Percentiles rank a stretch among this genome's conserved stretches.
These are phyloP conservation scores for Mythimna vitellina DNA, from an alignment of 2,888 invertebrate genomes.

Conservation along the genomic window DNA sequence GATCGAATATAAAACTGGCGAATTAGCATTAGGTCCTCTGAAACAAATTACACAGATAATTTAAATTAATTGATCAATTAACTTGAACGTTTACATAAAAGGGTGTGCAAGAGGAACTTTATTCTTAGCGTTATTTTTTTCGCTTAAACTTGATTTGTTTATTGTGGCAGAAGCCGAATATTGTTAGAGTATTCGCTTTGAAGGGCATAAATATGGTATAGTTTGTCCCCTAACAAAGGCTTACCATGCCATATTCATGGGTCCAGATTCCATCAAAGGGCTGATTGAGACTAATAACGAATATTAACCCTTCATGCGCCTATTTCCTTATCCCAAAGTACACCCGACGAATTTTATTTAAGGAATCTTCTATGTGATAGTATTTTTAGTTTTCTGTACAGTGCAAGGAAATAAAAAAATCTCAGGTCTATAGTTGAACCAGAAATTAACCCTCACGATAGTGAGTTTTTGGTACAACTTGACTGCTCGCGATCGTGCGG, in stretches of 20 bases:
- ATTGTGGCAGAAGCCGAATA: neutral
- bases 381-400: too few species aligned
- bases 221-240: neutral
- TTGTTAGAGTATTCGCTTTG: neutral
- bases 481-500: too few species aligned
- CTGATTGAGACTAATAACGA: neutral
- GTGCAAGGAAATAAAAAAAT: too few species aligned
- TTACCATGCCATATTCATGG: neutral
- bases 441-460: too few species aligned
- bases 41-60: slow-evolving; percentile 61
- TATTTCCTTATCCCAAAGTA: too few species aligned
- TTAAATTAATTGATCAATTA: neutral
- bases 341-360: too few species aligned
- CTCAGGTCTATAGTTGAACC: too few species aligned
- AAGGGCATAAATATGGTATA: neutral
- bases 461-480: too few species aligned
- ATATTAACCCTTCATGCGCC: neutral
- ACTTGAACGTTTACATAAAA: neutral
- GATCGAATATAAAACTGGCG: slow-evolving; percentile 93
- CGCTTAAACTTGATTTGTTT: neutral
- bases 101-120: neutral
- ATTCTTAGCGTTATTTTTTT: neutral
- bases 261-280: neutral
- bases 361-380: too few species aligned
- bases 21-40: slow-evolving; percentile 92